Base-by-base conservation (phyloP, 2,113 vertebrate species). In the Maccullochella peelii region DNA sequence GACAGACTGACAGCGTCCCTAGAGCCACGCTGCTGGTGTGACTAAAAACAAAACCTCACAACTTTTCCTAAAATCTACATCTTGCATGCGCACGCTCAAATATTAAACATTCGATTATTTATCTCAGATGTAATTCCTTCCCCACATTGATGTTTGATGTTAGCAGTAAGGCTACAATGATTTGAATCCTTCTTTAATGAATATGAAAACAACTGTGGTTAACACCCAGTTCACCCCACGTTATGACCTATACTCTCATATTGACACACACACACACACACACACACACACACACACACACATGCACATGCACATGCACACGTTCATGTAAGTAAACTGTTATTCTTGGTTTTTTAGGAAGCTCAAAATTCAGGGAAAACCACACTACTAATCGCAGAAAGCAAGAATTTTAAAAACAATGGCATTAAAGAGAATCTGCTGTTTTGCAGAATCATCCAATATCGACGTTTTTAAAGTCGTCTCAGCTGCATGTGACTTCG, bases 171-270 rank as follows among this genome's bases (percentile, higher is more conserved):
- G 14, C 55, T n/a, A 2, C 1, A 5, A n/a, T 9, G 1, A 42
- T 18, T 72, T 68, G 20, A 77, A 57, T 63, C 63, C 30, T 3
- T 30, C 55, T 72, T 30, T 52, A 27, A 85, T 12, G n/a, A 18
- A 21, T 21, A 8, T 15, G 15, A 12, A 33, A 47, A 58, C 8
- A 25, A 15, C 20, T n/a, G n/a, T n/a, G n/a, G n/a, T n/a, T n/a
- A n/a, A n/a, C n/a, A n/a, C n/a, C n/a, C n/a, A n/a, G 66, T 12
- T 89, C 77, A 85, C 77, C 72, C n/a, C 66, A 6, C 40, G 30
- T 73, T 78, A 62, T 67, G 59, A 73, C 57, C 70, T 55, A 73
- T 85, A 70, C 66, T 74, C 36, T 40, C 18, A 52, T 15, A 59
- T 52, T 16, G 15, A 76, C 12, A 4, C 55, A 49, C 20, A 33